Conservation (phyloP, 2,888 invertebrate species). For the Ophonus ardosiacus region DNA sequence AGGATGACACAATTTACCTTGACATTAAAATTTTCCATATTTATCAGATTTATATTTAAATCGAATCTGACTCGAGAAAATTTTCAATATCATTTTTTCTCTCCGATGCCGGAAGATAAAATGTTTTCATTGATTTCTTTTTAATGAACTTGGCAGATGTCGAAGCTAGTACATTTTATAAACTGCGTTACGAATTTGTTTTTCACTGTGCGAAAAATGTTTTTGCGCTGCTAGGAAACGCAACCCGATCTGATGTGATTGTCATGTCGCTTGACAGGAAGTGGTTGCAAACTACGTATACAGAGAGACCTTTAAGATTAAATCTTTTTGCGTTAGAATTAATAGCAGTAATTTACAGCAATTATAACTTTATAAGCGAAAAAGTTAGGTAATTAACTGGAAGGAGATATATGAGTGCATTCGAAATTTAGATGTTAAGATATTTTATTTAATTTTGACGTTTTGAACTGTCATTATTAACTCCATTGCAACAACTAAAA, state of each 20-base stretch:
- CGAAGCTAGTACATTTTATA: neutral
- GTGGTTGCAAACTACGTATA: neutral
- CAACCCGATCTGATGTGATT: neutral
- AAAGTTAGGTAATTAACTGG: neutral
- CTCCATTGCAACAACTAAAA: no score
- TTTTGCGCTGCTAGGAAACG: neutral
- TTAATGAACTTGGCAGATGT: neutral
- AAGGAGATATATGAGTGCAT: no score
- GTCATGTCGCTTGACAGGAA: neutral
- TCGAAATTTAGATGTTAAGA: no score
- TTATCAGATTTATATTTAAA: neutral
- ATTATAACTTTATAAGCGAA: neutral
- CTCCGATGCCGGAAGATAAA: neutral
- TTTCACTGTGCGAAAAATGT: neutral
- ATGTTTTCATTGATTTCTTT: neutral
- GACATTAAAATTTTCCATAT: neutral
- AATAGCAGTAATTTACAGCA: neutral
- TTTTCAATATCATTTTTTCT: neutral
- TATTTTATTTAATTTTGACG: no score
- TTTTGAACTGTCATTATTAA: no score
- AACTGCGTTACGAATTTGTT: neutral
- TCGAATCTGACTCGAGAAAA: neutral
- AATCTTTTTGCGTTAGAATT: slow-evolving; percentile 1
- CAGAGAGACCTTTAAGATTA: neutral
- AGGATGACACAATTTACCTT: neutral